Evolutionary conservation across 64 coral and sea anemone genomes (phyloP).

Genomic region (Hydrozoanthus tunicans): DNA sequence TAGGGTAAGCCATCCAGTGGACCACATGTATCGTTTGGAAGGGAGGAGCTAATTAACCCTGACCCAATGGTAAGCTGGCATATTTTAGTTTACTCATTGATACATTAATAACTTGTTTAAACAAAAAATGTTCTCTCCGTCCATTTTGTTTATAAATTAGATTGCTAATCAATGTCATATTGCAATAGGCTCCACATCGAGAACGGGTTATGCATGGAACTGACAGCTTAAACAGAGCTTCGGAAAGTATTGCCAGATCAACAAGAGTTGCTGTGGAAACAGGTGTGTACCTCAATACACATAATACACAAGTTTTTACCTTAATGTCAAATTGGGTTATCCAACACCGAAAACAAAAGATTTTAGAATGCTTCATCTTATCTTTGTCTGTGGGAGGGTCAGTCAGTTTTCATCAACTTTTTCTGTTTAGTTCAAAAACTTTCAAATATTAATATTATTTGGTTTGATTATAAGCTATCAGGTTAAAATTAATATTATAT

Average conservation of each 20-base stretch:
- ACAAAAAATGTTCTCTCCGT: too few relatives aligned
- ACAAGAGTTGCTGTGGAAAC: constrained; percentile 93
- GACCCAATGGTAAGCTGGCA: constrained; percentile 75
- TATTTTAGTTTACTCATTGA: background rate
- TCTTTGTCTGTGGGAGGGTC: too few relatives aligned
- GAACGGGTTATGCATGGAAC: constrained; percentile 82
- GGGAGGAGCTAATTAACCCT: constrained; percentile 87
- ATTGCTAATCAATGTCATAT: background rate
- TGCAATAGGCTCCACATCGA: constrained; percentile 67
- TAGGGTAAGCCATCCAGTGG: constrained; percentile 81
- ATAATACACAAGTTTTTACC: background rate
- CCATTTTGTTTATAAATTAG: too few relatives aligned
- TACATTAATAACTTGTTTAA: too few relatives aligned
- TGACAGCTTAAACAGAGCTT: constrained; percentile 88
- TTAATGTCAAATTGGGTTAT: too few relatives aligned
- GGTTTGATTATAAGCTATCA: too few relatives aligned
- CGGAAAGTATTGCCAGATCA: constrained; percentile 98
- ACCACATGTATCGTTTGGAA: constrained; percentile 78
- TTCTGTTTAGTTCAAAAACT: too few relatives aligned
- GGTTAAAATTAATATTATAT: too few relatives aligned
- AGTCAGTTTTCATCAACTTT: too few relatives aligned
- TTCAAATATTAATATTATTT: too few relatives aligned
- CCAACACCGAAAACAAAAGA: too few relatives aligned
- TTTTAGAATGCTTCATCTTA: too few relatives aligned
- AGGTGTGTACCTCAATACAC: constrained; percentile 17